These are phyloP conservation scores for Drosophila pachea DNA, from an alignment of 1,140 invertebrate species.

Conservation along the genomic window DNA sequence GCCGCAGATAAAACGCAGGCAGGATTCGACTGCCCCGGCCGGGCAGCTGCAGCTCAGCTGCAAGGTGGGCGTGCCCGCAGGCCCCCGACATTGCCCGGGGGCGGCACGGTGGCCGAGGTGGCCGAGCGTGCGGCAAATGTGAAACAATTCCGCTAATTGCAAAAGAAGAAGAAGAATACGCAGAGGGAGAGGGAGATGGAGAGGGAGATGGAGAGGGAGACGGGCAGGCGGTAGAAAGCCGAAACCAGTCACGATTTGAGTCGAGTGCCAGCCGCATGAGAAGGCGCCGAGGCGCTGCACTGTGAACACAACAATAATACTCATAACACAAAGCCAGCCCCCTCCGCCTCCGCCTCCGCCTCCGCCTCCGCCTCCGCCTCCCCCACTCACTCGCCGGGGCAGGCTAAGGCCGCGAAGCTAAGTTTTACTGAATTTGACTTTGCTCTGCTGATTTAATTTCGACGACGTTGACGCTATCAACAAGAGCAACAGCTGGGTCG, in stretches of 20 bases:
- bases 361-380: too few species aligned
- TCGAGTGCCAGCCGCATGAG: constrained; percentile 45
- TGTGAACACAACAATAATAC: constrained; percentile 24
- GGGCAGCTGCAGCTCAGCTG: not conserved
- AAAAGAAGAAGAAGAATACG: constrained; percentile 48
- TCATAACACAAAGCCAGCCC: not conserved
- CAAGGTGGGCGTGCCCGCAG: not conserved
- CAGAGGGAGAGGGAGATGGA: not conserved
- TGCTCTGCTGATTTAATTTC: constrained; percentile 59
- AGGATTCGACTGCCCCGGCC: constrained; percentile 19
- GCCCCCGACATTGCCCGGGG: not conserved
- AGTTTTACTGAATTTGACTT: constrained; percentile 64
- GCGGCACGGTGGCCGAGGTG: too few species aligned
- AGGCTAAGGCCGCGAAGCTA: constrained; percentile 25
- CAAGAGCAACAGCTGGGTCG: not conserved
- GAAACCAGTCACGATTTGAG: constrained; percentile 13
- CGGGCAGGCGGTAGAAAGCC: too few species aligned
- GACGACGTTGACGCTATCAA: constrained; percentile 17
- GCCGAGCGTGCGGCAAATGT: constrained; percentile 55
- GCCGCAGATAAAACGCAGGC: constrained; percentile 70
- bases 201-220: not conserved
- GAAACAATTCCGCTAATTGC: constrained; percentile 76
- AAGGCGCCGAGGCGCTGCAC: constrained; percentile 44
- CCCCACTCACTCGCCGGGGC: too few species aligned
- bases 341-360: too few species aligned